phyloP scores from a whole-genome alignment of 2,797 vertebrate genomes.

The Gobio occitaniae region DNA sequence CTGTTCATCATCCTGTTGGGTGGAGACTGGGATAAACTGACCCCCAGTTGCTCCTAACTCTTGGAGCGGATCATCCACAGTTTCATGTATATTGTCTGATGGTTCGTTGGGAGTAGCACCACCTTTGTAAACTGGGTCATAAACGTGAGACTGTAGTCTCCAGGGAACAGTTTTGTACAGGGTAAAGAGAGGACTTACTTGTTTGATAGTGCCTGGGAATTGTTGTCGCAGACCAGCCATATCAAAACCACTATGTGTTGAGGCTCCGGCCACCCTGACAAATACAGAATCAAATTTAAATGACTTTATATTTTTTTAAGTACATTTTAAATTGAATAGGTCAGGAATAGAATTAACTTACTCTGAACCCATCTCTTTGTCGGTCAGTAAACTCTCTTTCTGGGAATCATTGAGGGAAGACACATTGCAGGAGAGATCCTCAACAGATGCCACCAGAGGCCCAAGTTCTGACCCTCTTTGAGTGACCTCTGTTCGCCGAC shows the following conservation, averaged over 20 bases:
- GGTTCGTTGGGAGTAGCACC: slow-evolving; percentile 55
- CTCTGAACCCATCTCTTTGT: slow-evolving; percentile 69
- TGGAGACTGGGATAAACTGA: slow-evolving; percentile 65
- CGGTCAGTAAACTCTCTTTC: slow-evolving; percentile 80
- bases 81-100: slow-evolving; percentile 46
- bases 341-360: slow-evolving; percentile 31
- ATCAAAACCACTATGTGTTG: slow-evolving; percentile 71
- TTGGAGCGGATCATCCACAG: slow-evolving; percentile 63
- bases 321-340: neutral
- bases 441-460: slow-evolving; percentile 89
- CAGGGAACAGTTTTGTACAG: slow-evolving; percentile 76
- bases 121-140: slow-evolving; percentile 72
- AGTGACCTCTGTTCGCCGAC: slow-evolving; percentile 66
- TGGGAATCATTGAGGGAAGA: slow-evolving; percentile 86
- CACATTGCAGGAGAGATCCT: slow-evolving; percentile 88
- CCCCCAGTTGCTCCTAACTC: slow-evolving; percentile 69
- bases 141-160: slow-evolving; percentile 72
- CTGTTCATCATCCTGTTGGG: slow-evolving; percentile 46
- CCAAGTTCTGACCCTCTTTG: slow-evolving; percentile 65
- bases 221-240: slow-evolving; percentile 68
- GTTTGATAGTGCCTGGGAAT: slow-evolving; percentile 70
- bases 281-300: slow-evolving; percentile 41
- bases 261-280: slow-evolving; percentile 59
- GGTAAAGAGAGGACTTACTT: slow-evolving; percentile 83
- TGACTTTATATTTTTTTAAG: neutral